A percentile compares a stretch with the other conserved stretches of the same genome.
These are phyloP conservation scores for Brenthis daphne DNA, from an alignment of 2,888 invertebrate species.

Conservation along the genomic window DNA sequence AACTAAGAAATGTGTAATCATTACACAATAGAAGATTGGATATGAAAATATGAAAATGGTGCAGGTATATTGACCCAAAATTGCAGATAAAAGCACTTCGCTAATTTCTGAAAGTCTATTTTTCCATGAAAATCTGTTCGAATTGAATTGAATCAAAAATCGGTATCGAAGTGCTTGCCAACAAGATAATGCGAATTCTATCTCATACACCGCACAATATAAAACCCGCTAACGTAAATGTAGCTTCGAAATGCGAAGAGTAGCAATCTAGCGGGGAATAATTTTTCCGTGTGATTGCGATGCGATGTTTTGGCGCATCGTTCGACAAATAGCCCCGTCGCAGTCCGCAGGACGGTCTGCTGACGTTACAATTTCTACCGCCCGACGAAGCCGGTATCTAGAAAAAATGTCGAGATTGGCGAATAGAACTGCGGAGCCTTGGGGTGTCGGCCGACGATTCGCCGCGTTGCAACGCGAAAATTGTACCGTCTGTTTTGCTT, in stretches of 20 bases:
- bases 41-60: slow-evolving; percentile 9
- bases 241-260: slow-evolving; percentile 71
- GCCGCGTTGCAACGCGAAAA: slow-evolving; percentile 76
- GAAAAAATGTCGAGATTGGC: slow-evolving; percentile 77
- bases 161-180: slow-evolving; percentile 70
- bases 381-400: slow-evolving; percentile 54
- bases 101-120: slow-evolving; percentile 44
- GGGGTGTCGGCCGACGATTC: slow-evolving; percentile 72
- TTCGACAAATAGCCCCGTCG: slow-evolving; percentile 74
- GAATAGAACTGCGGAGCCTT: slow-evolving; percentile 65
- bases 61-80: slow-evolving; percentile 12
- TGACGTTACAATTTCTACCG: slow-evolving; percentile 72
- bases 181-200: slow-evolving; percentile 75
- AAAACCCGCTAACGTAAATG: slow-evolving; percentile 71
- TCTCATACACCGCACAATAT: slow-evolving; percentile 70
- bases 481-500: slow-evolving; percentile 77
- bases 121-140: slow-evolving; percentile 50
- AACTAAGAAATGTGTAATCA: background rate
- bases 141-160: slow-evolving; percentile 67
- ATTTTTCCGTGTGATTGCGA: slow-evolving; percentile 77
- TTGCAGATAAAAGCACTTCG: slow-evolving; percentile 25
- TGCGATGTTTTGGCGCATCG: slow-evolving; percentile 80
- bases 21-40: slow-evolving; percentile 1
- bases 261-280: slow-evolving; percentile 74
- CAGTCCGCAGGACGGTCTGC: slow-evolving; percentile 72